These are phyloP conservation scores for Cotesia typhae DNA, from an alignment of 1,140 invertebrate genomes.

Conservation along the genomic window DNA sequence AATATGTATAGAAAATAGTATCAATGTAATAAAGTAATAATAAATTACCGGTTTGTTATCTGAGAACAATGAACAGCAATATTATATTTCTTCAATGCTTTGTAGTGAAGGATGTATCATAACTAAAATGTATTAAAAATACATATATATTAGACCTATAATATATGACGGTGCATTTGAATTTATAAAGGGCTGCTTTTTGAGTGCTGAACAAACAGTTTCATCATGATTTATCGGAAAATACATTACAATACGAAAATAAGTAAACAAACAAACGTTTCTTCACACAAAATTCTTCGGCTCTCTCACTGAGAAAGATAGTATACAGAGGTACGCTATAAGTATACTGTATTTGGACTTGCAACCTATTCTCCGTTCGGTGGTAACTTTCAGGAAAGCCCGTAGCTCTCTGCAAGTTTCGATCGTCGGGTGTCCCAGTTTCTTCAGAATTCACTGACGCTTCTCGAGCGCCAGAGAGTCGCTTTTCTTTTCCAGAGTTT, in stretches of 20 bases:
- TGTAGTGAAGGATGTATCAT: not conserved
- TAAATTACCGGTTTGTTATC: no score
- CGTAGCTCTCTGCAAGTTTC: constrained; percentile 37
- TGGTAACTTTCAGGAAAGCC: constrained; percentile 27
- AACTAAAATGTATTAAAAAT: not conserved
- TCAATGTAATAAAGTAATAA: no score
- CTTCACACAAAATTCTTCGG: constrained; percentile 12
- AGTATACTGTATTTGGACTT: not conserved
- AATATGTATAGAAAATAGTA: no score
- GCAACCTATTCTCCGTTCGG: constrained; percentile 30
- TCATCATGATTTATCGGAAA: constrained; percentile 30
- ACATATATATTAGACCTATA: not conserved
- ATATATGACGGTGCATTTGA: not conserved
- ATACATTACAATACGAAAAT: constrained; percentile 30
- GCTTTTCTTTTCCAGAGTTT: not conserved
- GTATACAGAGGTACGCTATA: not conserved
- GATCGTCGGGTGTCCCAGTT: constrained; percentile 36
- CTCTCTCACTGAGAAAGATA: not conserved
- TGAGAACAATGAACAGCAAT: no score
- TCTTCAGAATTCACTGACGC: constrained; percentile 20
- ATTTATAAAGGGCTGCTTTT: constrained; percentile 10
- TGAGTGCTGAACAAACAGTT: not conserved
- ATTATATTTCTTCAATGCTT: not conserved
- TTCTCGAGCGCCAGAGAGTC: constrained; percentile 15
- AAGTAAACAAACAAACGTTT: constrained; percentile 27